These are phyloP conservation scores for Paedocypris micromegethes DNA, from an alignment of 2,797 vertebrate genomes.

Conservation along the genomic window DNA sequence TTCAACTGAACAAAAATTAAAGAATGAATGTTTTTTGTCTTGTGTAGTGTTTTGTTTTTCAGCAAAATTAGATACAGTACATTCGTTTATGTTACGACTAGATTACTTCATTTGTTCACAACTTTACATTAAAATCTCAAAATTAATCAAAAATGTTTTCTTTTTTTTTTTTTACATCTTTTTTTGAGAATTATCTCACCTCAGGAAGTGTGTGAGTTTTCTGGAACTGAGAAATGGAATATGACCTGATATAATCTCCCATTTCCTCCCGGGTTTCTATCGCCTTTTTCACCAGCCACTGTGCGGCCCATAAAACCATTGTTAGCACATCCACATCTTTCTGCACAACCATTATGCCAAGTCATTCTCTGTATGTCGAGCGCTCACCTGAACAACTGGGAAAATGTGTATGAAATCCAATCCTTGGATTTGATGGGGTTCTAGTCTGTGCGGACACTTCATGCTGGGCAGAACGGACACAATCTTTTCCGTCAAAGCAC, in stretches of 20 bases:
- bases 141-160: no score
- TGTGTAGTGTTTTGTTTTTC: no score
- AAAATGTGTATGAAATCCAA: conserved; percentile 98
- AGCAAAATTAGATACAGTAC: no score
- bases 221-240: conserved; percentile 91
- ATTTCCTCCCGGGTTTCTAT: conserved; percentile 97
- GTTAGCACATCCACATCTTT: neutral
- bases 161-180: neutral
- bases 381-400: conserved; percentile 87
- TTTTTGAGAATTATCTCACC: conserved; percentile 59
- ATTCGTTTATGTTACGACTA: no score
- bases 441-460: conserved; percentile 95
- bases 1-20: no score
- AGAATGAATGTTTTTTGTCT: no score
- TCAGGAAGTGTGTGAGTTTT: conserved; percentile 88
- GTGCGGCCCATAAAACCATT: conserved; percentile 6
- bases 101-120: no score
- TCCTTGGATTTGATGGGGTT: conserved; percentile 97
- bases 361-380: no score
- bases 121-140: no score
- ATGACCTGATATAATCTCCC: conserved; percentile 91
- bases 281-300: conserved; percentile 98
- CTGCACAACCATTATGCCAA: no score
- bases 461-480: conserved; percentile 94
- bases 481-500: conserved; percentile 95